Evolutionary conservation across 2,888 invertebrate species (phyloP).

Genomic region (Ptychoptera contaminata): DNA sequence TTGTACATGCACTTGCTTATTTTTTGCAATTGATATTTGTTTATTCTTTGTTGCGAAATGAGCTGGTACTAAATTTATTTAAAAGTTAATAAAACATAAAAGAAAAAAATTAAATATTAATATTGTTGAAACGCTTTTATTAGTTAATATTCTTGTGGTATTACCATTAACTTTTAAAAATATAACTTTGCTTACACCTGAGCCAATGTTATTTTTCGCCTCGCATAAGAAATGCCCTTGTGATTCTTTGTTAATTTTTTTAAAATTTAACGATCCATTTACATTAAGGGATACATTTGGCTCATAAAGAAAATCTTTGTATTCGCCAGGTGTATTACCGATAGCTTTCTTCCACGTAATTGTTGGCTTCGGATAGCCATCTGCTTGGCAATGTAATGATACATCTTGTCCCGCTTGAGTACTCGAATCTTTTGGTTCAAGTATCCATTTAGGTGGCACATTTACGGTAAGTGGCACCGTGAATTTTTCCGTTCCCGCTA

Average conservation of each 20-base stretch:
- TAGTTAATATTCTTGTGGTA: too few species aligned
- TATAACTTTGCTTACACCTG: conserved; percentile 82
- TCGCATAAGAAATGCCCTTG: conserved; percentile 87
- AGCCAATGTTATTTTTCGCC: conserved; percentile 82
- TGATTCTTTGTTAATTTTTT: conserved; percentile 68
- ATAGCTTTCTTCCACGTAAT: conserved; percentile 83
- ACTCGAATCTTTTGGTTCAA: conserved; percentile 70
- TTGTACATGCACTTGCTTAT: conserved; percentile 67
- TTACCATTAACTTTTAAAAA: conserved; percentile 79
- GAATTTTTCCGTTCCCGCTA: conserved; percentile 63
- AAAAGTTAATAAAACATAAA: neutral
- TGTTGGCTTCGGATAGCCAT: conserved; percentile 77
- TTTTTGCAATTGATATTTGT: conserved; percentile 67
- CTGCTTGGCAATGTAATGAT: conserved; percentile 73
- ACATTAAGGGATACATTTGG: conserved; percentile 59
- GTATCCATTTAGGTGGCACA: conserved; percentile 79
- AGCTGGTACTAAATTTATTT: conserved; percentile 49
- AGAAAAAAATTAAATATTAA: neutral
- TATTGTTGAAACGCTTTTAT: neutral
- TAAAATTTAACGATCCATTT: conserved; percentile 72
- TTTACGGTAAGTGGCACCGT: conserved; percentile 69
- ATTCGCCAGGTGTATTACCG: conserved; percentile 63
- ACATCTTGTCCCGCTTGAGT: conserved; percentile 72
- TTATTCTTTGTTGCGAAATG: conserved; percentile 70
- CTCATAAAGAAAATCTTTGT: conserved; percentile 68